These are phyloP conservation scores for Neofelis nebulosa DNA, from an alignment of 2,113 vertebrate genomes.

Conservation along the genomic window DNA sequence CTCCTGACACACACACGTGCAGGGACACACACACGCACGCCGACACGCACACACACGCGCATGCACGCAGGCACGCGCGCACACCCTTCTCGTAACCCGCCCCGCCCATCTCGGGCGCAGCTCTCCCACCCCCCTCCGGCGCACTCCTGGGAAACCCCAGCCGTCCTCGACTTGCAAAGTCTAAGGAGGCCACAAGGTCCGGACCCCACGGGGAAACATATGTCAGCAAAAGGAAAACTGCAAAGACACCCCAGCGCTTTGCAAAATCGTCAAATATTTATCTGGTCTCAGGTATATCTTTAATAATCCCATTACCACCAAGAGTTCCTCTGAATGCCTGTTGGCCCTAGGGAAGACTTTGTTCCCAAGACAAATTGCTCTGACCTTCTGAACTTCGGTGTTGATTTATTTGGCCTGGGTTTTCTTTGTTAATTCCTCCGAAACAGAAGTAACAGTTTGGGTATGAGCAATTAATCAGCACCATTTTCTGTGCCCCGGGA, in stretches of 20 bases:
- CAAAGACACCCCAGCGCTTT: not conserved
- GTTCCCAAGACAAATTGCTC: slow-evolving; percentile 51
- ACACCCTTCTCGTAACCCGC: not conserved
- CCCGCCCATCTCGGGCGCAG: not conserved
- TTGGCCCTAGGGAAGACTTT: slow-evolving; percentile 44
- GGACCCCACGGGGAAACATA: not conserved
- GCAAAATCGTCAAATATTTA: slow-evolving; percentile 37
- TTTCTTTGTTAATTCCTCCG: slow-evolving; percentile 39
- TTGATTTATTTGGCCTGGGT: not conserved
- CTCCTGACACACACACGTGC: not conserved
- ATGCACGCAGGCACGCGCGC: not conserved
- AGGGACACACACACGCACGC: not conserved
- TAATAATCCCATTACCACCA: slow-evolving; percentile 26
- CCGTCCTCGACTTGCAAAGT: slow-evolving; percentile 7
- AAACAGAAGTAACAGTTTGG: not conserved
- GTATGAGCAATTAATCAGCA: not conserved
- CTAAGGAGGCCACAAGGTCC: slow-evolving; percentile 5
- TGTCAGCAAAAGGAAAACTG: not conserved
- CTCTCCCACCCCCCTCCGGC: not conserved
- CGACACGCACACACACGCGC: not conserved
- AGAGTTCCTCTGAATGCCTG: slow-evolving; percentile 15
- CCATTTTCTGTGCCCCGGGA: not conserved
- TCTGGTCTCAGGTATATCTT: slow-evolving; percentile 61
- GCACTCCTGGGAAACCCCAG: not conserved
- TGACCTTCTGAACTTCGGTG: slow-evolving; percentile 56